These are phyloP conservation scores for Myrmecobius fasciatus DNA, from an alignment of 2,113 vertebrate genomes.

Conservation along the genomic window DNA sequence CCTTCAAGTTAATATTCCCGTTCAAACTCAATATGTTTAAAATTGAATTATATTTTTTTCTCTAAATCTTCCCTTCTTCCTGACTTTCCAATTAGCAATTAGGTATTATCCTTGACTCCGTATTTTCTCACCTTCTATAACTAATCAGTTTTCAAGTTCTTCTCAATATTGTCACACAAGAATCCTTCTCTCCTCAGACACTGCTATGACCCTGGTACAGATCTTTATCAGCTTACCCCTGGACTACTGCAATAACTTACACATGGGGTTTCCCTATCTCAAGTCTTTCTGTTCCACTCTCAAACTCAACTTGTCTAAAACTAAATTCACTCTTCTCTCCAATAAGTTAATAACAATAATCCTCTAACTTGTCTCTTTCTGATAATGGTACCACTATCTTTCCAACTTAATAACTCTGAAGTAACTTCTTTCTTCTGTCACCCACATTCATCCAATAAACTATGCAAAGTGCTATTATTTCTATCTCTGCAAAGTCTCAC, in stretches of 20 bases:
- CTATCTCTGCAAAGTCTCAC: not conserved
- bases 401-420: not conserved
- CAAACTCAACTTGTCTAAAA: conserved; percentile 26
- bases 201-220: not conserved
- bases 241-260: not conserved
- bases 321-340: not conserved
- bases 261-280: not conserved
- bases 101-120: not conserved
- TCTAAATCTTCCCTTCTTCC: not conserved
- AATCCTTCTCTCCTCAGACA: not conserved
- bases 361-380: not conserved
- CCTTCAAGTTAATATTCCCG: not conserved
- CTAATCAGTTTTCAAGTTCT: not conserved
- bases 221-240: not conserved
- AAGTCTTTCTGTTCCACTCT: not conserved
- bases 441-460: not conserved
- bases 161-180: not conserved
- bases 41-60: not conserved
- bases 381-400: not conserved
- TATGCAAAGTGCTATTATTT: not conserved
- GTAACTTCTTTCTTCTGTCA: not conserved
- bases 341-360: not conserved
- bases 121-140: not conserved
- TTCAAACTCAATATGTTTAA: not conserved
- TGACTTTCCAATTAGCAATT: not conserved